A percentile compares a stretch with the other conserved stretches of the same genome.
Conservation (phyloP, 1,140 invertebrate species). For the Nomia melanderi region DNA sequence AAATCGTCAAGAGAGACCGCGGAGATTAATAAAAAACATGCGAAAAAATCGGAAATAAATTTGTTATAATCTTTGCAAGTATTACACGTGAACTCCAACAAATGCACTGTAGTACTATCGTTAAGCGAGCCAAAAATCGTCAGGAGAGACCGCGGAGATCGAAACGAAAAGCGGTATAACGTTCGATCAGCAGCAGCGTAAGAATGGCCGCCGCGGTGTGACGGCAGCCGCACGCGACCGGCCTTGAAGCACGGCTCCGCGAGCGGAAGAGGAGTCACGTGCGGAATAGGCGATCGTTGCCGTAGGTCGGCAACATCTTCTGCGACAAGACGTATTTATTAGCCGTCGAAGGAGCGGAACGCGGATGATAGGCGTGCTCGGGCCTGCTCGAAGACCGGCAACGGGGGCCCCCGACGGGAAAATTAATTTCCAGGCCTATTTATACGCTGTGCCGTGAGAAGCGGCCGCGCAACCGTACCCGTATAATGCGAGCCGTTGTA, state of each 20-base stretch:
- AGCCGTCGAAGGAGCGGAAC: constrained; percentile 11
- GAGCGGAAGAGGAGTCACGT: background rate
- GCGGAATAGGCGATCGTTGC: background rate
- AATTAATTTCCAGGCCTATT: constrained; percentile 15
- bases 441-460: constrained; percentile 6
- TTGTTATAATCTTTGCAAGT: too few relatives aligned
- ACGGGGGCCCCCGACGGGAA: background rate
- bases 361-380: background rate
- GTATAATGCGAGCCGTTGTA: constrained; percentile 42
- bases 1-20: too few relatives aligned
- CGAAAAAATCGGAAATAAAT: too few relatives aligned
- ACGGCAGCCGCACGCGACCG: background rate
- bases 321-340: background rate
- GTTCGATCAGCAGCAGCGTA: too few relatives aligned
- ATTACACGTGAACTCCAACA: too few relatives aligned
- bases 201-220: too few relatives aligned
- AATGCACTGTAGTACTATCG: too few relatives aligned
- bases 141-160: too few relatives aligned
- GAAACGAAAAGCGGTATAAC: too few relatives aligned
- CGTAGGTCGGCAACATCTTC: constrained; percentile 1
- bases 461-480: constrained; percentile 10
- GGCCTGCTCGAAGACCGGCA: background rate
- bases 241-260: background rate
- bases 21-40: too few relatives aligned
- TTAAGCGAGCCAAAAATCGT: too few relatives aligned